A percentile compares a stretch with the other conserved stretches of the same genome.
phyloP scores from a whole-genome alignment of 2,797 vertebrate species.

The Hydrocynus forskahlii region DNA sequence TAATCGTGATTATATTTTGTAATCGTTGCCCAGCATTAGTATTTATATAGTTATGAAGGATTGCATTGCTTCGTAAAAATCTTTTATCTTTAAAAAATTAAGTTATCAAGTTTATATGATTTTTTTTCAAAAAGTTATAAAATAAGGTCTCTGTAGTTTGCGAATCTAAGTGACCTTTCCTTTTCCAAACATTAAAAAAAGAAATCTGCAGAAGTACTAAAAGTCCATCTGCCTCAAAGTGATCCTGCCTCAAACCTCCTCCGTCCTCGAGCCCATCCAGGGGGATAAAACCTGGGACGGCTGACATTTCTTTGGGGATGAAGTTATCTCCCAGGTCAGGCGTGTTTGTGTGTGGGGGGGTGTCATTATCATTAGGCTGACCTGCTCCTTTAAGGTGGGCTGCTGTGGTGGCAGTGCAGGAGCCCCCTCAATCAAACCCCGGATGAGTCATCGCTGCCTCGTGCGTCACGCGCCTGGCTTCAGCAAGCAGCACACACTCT shows the following conservation, averaged over 20 bases:
- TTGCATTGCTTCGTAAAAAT: too few relatives aligned
- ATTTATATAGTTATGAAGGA: too few relatives aligned
- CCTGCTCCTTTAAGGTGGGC: slow-evolving; percentile 44
- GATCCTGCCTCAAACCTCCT: neutral
- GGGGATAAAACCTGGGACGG: slow-evolving; percentile 12
- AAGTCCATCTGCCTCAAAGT: neutral
- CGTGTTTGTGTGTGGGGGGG: slow-evolving; percentile 35
- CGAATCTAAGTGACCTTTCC: too few relatives aligned
- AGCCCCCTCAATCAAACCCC: slow-evolving; percentile 56
- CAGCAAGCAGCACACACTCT: slow-evolving; percentile 21
- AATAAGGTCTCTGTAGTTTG: too few relatives aligned
- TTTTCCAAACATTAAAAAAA: too few relatives aligned
- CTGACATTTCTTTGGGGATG: slow-evolving; percentile 46
- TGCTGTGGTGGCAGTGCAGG: slow-evolving; percentile 25
- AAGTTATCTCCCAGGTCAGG: slow-evolving; percentile 37
- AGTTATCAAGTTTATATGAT: too few relatives aligned
- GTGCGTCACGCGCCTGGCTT: slow-evolving; percentile 44
- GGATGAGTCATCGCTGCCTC: slow-evolving; percentile 59
- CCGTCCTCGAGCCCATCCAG: neutral
- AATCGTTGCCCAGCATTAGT: too few relatives aligned
- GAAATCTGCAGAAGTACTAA: too few relatives aligned
- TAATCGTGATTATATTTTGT: too few relatives aligned
- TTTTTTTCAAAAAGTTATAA: too few relatives aligned
- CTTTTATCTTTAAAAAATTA: too few relatives aligned
- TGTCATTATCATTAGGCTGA: slow-evolving; percentile 27